phyloP scores from a whole-genome alignment of 2,797 vertebrate genomes.

The Danio choprae region DNA sequence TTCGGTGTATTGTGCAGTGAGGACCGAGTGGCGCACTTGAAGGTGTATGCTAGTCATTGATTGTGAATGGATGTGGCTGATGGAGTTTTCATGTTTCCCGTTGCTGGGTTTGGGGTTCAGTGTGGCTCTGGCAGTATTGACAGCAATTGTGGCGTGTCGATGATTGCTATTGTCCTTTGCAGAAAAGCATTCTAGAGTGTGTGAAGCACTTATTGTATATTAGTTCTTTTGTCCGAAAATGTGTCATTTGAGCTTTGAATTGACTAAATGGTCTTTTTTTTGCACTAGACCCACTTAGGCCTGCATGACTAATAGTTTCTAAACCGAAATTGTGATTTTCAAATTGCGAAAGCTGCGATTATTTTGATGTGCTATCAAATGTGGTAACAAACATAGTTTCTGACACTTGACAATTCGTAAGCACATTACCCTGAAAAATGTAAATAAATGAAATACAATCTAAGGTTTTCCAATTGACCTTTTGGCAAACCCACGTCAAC shows the following conservation, averaged over 20 bases:
- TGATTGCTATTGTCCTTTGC: not conserved
- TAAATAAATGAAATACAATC: no score
- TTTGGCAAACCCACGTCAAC: no score
- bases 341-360: no score
- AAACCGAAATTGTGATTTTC: no score
- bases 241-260: not conserved
- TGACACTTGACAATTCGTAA: no score
- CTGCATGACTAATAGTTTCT: no score
- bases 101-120: not conserved
- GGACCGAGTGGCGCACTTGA: not conserved
- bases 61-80: constrained; percentile 12
- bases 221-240: not conserved
- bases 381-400: no score
- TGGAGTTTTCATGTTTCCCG: not conserved
- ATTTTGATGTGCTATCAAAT: no score
- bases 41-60: not conserved
- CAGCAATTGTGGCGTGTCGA: not conserved
- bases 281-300: not conserved
- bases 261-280: not conserved
- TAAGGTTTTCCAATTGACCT: no score
- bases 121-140: constrained; percentile 4
- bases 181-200: not conserved
- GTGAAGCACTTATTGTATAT: not conserved
- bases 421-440: no score
- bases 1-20: not conserved